Evolutionary conservation across 1,140 invertebrate species (phyloP).

Genomic region (Lutraria rhynchaena): DNA sequence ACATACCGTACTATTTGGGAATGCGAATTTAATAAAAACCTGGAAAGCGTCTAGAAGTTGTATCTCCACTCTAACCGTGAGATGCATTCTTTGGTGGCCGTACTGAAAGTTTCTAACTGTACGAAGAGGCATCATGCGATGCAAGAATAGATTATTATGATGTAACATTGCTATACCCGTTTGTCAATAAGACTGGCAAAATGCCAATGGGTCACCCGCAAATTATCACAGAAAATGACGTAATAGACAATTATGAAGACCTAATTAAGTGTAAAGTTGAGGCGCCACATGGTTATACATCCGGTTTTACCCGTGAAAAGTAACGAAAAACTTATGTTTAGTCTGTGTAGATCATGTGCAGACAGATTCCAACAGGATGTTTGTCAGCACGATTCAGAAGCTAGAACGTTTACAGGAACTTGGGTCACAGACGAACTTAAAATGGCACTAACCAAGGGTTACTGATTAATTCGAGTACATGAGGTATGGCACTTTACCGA

Average conservation of each 20-base stretch:
- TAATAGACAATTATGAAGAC: background rate
- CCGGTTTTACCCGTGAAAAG: background rate
- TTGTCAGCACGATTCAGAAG: background rate
- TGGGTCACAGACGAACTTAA: conserved; percentile 33
- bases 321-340: conserved; percentile 12
- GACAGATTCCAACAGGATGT: background rate
- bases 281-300: conserved; percentile 8
- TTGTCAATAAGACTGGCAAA: conserved; percentile 6
- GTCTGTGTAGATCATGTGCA: conserved; percentile 8
- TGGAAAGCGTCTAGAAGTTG: background rate
- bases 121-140: background rate
- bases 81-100: background rate
- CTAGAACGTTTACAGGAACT: background rate
- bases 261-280: background rate
- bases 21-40: background rate
- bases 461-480: background rate
- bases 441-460: background rate
- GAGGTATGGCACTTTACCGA: conserved; percentile 15
- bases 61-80: background rate
- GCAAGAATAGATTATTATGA: conserved; percentile 1
- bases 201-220: background rate
- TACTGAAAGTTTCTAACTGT: background rate
- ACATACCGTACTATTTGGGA: background rate
- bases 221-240: conserved; percentile 6
- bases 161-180: conserved; percentile 6